These are phyloP conservation scores for Xanthia icteritia DNA, from an alignment of 2,888 invertebrate species.

Conservation along the genomic window DNA sequence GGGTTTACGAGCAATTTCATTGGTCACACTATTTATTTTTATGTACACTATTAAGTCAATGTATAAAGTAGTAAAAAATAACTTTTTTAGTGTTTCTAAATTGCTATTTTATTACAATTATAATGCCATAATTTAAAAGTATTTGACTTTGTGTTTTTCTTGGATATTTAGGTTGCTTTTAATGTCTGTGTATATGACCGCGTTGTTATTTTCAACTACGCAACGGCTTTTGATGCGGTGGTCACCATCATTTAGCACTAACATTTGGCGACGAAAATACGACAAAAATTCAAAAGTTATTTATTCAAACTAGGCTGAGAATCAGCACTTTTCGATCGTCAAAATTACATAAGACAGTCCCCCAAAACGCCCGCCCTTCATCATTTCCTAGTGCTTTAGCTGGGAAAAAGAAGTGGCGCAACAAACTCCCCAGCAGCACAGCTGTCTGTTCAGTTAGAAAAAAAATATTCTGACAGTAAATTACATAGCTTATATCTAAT, in stretches of 20 bases:
- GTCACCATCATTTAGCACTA: not conserved
- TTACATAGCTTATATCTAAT: not conserved
- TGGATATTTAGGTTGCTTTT: not conserved
- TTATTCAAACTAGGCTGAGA: no score
- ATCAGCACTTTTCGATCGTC: no score
- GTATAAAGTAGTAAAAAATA: conserved; percentile 13
- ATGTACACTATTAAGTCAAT: conserved; percentile 17
- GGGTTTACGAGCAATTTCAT: conserved; percentile 36
- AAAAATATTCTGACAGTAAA: no score
- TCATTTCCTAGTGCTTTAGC: no score
- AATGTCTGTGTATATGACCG: no score
- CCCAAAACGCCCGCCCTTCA: no score
- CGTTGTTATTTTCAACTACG: not conserved
- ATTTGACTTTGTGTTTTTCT: not conserved
- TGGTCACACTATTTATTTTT: conserved; percentile 45
- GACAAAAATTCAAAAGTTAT: no score
- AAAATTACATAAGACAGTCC: no score
- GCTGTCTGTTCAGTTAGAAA: no score
- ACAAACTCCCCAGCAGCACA: no score
- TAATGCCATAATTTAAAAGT: not conserved
- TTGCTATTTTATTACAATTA: not conserved
- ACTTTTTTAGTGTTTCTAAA: conserved; percentile 8
- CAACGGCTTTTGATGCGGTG: not conserved
- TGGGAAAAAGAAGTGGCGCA: no score
- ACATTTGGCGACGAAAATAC: not conserved